Percentiles rank a stretch among this genome's conserved stretches.
These are phyloP conservation scores for Listrodromus nycthemerus DNA, from an alignment of 2,888 invertebrate species.

Conservation along the genomic window DNA sequence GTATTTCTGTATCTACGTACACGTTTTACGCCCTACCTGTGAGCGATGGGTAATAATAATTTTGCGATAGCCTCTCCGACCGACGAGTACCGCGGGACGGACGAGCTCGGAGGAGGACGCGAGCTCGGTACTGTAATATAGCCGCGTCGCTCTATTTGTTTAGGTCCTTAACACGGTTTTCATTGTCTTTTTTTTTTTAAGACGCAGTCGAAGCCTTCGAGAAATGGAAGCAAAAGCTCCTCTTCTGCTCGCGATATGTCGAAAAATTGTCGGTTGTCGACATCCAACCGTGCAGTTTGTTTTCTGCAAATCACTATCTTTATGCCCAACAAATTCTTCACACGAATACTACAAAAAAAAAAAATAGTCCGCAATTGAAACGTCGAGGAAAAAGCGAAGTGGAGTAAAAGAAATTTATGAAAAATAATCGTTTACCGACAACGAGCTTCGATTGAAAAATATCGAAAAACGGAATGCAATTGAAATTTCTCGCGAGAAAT, in stretches of 20 bases:
- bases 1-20: conserved; percentile 25
- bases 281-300: no score
- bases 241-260: not conserved
- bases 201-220: conserved; percentile 1
- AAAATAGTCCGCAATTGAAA: no score
- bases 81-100: conserved; percentile 10
- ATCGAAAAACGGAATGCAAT: no score
- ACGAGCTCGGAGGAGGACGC: conserved; percentile 4
- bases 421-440: not conserved
- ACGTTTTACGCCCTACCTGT: conserved; percentile 19
- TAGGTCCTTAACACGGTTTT: conserved; percentile 45
- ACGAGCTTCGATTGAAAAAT: no score
- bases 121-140: conserved; percentile 24
- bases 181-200: conserved; percentile 25
- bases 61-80: conserved; percentile 52
- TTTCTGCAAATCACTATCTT: no score
- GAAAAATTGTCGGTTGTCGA: not conserved
- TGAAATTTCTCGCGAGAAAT: no score
- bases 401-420: conserved; percentile 31
- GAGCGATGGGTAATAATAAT: conserved; percentile 59
- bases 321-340: no score
- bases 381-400: conserved; percentile 12
- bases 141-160: conserved; percentile 50
- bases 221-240: conserved; percentile 10
- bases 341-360: no score